Evolutionary conservation across 2,113 vertebrate genomes (phyloP).

Genomic region (Meles meles): DNA sequence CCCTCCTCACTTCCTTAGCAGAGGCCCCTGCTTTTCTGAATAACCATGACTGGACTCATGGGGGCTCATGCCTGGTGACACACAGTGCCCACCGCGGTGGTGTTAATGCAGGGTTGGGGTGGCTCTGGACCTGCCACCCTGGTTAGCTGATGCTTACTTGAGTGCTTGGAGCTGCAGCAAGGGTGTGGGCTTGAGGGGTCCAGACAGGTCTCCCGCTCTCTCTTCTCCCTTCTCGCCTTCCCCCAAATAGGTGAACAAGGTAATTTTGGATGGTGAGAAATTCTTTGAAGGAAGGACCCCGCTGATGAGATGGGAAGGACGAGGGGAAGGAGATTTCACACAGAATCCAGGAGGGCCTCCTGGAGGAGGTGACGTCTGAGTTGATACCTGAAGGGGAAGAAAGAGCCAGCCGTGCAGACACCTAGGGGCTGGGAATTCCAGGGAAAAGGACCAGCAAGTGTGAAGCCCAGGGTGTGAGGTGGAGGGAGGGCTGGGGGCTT

Average conservation of each 20-base stretch:
- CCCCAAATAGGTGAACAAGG: neutral
- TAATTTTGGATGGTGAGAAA: neutral
- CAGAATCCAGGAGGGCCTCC: neutral
- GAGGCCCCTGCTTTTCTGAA: neutral
- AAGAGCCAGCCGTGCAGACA: neutral
- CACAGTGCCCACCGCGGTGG: fast-evolving
- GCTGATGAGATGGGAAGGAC: neutral
- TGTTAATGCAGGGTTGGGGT: neutral
- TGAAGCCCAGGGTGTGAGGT: neutral
- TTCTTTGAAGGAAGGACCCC: neutral
- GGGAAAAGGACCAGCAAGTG: neutral
- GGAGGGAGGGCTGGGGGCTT: neutral
- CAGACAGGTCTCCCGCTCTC: neutral
- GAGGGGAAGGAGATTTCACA: neutral
- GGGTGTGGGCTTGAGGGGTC: neutral
- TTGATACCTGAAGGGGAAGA: neutral
- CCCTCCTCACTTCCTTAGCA: neutral
- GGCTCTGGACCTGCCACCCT: too few relatives aligned
- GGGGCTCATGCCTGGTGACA: neutral
- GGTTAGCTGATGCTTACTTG: neutral
- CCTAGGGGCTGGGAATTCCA: neutral
- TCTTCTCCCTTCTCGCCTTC: too few relatives aligned
- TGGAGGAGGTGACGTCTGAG: neutral
- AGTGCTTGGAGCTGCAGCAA: neutral
- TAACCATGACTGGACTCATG: neutral